Conservation (phyloP, 2,113 vertebrate species). For the Sebastes fasciatus region DNA sequence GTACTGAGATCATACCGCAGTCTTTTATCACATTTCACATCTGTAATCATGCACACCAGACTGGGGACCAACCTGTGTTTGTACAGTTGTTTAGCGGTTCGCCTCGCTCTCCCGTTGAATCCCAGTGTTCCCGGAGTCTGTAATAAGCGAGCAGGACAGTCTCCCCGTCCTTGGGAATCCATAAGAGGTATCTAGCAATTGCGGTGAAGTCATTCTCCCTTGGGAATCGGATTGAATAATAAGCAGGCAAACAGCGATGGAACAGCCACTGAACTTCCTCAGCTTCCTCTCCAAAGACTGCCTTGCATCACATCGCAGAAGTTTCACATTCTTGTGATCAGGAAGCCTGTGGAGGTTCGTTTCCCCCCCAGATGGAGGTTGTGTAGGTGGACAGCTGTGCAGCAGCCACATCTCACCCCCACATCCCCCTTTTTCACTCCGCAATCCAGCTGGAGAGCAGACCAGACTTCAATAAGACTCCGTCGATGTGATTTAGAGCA, state of each 20-base stretch:
- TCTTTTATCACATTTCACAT: slow-evolving; percentile 60
- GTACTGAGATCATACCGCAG: slow-evolving; percentile 46
- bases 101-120: slow-evolving; percentile 42
- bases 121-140: slow-evolving; percentile 50
- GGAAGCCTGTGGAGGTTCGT: slow-evolving; percentile 22
- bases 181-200: slow-evolving; percentile 60
- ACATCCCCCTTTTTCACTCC: slow-evolving; percentile 2
- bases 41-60: slow-evolving; percentile 68
- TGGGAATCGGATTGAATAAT: slow-evolving; percentile 55
- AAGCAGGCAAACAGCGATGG: slow-evolving; percentile 38
- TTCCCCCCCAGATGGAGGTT: slow-evolving; percentile 35
- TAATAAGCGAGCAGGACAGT: slow-evolving; percentile 64
- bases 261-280: slow-evolving; percentile 37
- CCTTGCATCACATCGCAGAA: slow-evolving; percentile 38
- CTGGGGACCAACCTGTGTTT: slow-evolving; percentile 70
- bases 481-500: slow-evolving; percentile 53
- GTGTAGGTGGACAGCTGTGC: slow-evolving; percentile 73
- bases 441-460: slow-evolving; percentile 63
- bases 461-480: slow-evolving; percentile 33
- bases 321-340: slow-evolving; percentile 27
- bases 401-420: slow-evolving; percentile 29
- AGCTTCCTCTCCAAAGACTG: slow-evolving; percentile 57
- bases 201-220: slow-evolving; percentile 41
- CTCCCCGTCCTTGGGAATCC: slow-evolving; percentile 53
- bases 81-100: slow-evolving; percentile 74